These are phyloP conservation scores for Colletes collaris DNA, from an alignment of 2,888 invertebrate genomes.

Conservation along the genomic window DNA sequence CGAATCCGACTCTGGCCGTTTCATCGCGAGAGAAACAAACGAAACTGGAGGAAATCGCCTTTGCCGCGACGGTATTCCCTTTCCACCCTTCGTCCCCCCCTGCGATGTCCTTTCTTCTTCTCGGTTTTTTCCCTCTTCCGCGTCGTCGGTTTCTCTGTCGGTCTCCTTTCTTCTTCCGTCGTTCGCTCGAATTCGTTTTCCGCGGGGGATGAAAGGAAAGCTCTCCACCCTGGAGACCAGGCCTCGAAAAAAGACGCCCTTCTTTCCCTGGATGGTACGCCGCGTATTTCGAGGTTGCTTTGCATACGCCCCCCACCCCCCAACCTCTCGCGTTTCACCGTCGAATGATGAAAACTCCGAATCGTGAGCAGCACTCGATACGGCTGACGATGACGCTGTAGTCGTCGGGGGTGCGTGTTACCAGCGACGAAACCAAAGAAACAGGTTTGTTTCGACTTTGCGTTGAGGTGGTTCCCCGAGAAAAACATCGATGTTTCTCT, in stretches of 20 bases:
- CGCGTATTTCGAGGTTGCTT: slow-evolving; percentile 25
- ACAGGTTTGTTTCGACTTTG: too few relatives aligned
- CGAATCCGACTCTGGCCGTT: slow-evolving; percentile 56
- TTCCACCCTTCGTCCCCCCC: neutral
- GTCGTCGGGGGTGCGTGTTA: too few relatives aligned
- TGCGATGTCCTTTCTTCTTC: slow-evolving; percentile 14
- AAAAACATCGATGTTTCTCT: too few relatives aligned
- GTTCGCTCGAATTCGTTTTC: slow-evolving; percentile 59
- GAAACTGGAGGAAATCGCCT: slow-evolving; percentile 67
- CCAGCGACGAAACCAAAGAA: too few relatives aligned
- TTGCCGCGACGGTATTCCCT: slow-evolving; percentile 46
- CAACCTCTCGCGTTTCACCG: neutral
- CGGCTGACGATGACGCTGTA: neutral
- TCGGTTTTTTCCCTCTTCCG: neutral
- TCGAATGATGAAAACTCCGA: slow-evolving; percentile 19
- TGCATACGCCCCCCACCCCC: slow-evolving; percentile 7
- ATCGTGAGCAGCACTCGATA: slow-evolving; percentile 10
- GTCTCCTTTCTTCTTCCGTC: neutral
- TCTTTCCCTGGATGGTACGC: slow-evolving; percentile 7
- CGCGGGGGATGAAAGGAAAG: slow-evolving; percentile 60
- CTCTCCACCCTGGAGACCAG: slow-evolving; percentile 35
- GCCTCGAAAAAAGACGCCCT: slow-evolving; percentile 37
- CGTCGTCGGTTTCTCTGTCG: neutral
- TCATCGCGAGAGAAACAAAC: slow-evolving; percentile 68
- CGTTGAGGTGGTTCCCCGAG: too few relatives aligned